Evolutionary conservation across 2,113 vertebrate species (phyloP).

Genomic region (Conger conger): DNA sequence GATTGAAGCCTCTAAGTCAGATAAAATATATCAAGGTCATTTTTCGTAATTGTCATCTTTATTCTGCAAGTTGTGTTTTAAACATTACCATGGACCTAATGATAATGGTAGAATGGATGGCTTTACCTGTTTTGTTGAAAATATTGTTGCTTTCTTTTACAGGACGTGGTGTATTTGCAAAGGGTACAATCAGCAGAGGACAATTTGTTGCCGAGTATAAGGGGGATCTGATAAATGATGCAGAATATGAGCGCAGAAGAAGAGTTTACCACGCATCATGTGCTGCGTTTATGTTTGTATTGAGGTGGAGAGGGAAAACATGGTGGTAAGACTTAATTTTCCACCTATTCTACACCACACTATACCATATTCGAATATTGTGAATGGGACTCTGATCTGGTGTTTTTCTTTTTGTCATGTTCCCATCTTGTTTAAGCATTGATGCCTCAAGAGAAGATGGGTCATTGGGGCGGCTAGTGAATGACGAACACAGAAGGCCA

Average conservation of each 20-base stretch:
- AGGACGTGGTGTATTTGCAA: slow-evolving; percentile 28
- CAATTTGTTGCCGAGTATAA: slow-evolving; percentile 35
- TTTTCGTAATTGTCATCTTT: slow-evolving; percentile 4
- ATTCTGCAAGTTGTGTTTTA: slow-evolving; percentile 3
- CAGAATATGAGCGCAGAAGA: slow-evolving; percentile 29
- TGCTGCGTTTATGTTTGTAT: slow-evolving; percentile 44
- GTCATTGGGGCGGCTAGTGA: slow-evolving; percentile 32
- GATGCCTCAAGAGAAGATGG: slow-evolving; percentile 32
- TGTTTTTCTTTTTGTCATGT: not conserved
- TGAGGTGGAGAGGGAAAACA: slow-evolving; percentile 41
- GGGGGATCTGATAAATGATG: slow-evolving; percentile 23
- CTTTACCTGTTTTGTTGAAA: slow-evolving; percentile 1
- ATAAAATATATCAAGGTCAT: not conserved
- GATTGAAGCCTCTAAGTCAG: slow-evolving; percentile 1
- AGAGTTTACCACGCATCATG: slow-evolving; percentile 29
- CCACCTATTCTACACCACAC: not conserved
- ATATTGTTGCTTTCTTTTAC: slow-evolving; percentile 7
- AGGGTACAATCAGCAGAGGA: slow-evolving; percentile 42
- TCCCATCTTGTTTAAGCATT: slow-evolving; percentile 13
- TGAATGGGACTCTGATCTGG: not conserved
- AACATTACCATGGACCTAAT: not conserved
- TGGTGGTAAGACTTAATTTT: slow-evolving; percentile 37
- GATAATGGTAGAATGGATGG: not conserved
- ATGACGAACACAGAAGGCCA: slow-evolving; percentile 24
- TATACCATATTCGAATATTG: no score